Evolutionary conservation across 1,140 invertebrate species (phyloP), one percentile per base, ranked within the genome.

Genomic region (Musca vetustissima): DNA sequence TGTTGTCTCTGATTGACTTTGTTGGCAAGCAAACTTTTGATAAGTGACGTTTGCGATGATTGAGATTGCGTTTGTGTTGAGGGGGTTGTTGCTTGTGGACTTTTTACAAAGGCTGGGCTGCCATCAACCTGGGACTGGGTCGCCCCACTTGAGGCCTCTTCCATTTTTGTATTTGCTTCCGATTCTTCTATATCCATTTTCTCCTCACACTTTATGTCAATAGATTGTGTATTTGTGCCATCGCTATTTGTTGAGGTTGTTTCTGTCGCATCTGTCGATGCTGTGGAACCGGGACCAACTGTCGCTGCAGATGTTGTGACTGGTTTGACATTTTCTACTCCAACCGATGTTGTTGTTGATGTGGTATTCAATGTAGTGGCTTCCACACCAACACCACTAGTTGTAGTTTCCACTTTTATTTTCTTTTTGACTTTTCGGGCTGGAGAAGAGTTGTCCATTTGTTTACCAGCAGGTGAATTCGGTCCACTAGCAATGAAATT

Each of bases 11-110:
- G 85, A 74, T 87, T 90, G 86, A 95, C 90, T 87, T 94, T 95
- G 83, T 89, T 93, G 72, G 92, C 93, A 83, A 95, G 84, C 67
- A 95, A 86, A 84, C 89, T 93, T 85, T 94, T 94, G 77, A 95
- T 93, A 74, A 94, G 86, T 68, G 91, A 92, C 0, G 79, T 74
- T 17, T 17, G 66, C 0, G 48, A 50, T 0, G 50, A 21, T 28
- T 7, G 15, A 32, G 64, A 21, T 17, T 28, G 11, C 21, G 55
- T 24, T 36, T 15, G 14, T 19, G 17, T 32, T 15, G 9, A n/a
- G n/a, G n/a, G n/a, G 59, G 15, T 21, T 59, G 15, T 15, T 4
- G 15, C 22, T 52, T 6, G 7, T 32, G 32, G 22, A 8, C 0
- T 47, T 36, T 66, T 25, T 61, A 47, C 8, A 22, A 22, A 52